Evolutionary conservation across 2,113 vertebrate genomes (phyloP).

Genomic region (Alethe castanea): DNA sequence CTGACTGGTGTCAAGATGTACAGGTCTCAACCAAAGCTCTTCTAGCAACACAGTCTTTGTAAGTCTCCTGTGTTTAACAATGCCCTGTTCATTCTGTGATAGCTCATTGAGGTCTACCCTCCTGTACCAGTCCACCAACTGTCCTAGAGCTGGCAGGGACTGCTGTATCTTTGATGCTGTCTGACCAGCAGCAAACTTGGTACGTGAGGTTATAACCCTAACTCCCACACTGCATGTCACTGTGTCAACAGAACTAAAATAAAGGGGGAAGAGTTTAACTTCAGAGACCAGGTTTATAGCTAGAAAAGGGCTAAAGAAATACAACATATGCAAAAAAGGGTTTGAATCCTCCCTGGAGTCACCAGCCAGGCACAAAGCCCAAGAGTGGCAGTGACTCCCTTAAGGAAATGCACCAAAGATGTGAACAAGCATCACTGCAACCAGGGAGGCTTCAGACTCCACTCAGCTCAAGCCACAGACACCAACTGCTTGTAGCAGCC

Average conservation of each 20-base stretch:
- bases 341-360: not conserved
- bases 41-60: not conserved
- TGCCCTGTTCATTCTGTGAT: not conserved
- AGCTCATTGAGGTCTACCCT: not conserved
- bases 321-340: not conserved
- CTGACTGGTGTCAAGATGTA: not conserved
- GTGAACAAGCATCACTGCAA: not conserved
- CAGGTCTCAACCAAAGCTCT: not conserved
- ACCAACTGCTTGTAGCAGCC: not conserved
- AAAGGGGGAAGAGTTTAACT: not conserved
- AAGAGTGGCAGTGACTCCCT: not conserved
- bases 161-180: not conserved
- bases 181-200: not conserved
- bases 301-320: not conserved
- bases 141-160: not conserved
- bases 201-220: not conserved
- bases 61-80: not conserved
- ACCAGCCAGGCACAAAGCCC: not conserved
- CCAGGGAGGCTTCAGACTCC: not conserved
- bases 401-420: not conserved
- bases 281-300: not conserved
- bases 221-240: accelerated
- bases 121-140: not conserved
- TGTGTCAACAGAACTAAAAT: not conserved
- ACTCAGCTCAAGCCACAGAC: not conserved